phyloP scores from a whole-genome alignment of 2,113 vertebrate genomes.

The Rafetus swinhoei region DNA sequence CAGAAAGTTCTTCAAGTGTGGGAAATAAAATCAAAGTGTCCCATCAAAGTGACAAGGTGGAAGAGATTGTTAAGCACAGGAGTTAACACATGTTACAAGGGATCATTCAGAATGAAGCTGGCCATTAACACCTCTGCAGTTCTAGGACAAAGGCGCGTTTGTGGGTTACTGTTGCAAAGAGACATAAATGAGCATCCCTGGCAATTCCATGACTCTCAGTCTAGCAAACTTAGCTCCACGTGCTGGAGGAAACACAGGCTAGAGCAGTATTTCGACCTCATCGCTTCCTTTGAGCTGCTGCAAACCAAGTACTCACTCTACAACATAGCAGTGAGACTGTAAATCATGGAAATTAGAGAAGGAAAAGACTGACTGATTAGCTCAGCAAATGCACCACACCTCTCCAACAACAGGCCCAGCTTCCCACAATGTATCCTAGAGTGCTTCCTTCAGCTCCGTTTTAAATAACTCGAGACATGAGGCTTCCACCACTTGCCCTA shows the following conservation, averaged over 20 bases:
- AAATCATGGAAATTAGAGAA: background rate
- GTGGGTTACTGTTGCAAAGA: background rate
- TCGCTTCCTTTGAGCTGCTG: background rate
- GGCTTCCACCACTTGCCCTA: background rate
- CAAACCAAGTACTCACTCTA: background rate
- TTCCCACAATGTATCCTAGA: background rate
- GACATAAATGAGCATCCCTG: background rate
- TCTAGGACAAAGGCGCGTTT: background rate
- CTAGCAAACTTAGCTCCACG: background rate
- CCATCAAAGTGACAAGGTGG: background rate
- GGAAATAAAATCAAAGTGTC: background rate
- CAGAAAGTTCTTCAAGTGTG: background rate
- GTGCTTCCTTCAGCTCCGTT: background rate
- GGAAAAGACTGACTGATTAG: background rate
- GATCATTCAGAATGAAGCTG: background rate
- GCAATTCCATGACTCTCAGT: background rate
- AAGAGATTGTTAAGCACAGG: background rate
- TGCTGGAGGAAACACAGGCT: background rate
- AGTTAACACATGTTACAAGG: background rate
- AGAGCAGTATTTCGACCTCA: background rate
- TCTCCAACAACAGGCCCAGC: background rate
- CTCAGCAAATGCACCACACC: background rate
- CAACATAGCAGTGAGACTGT: fast-evolving
- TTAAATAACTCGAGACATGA: background rate
- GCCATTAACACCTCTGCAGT: background rate